phyloP scores from a whole-genome alignment of 2,797 vertebrate genomes.

The Ptychadena robeensis region DNA sequence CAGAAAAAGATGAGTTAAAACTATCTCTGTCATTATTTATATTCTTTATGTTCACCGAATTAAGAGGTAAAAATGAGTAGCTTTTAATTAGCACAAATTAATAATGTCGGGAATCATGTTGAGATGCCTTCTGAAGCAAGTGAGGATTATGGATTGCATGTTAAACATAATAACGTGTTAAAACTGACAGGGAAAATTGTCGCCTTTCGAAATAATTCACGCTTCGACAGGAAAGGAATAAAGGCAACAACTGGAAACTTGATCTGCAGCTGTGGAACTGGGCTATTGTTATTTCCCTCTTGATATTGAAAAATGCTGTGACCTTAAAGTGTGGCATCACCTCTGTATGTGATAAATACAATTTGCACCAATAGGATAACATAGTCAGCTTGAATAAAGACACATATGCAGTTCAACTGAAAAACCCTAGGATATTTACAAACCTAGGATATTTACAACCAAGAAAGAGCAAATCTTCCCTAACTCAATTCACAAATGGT shows the following conservation, averaged over 20 bases:
- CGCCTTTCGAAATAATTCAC: conserved; percentile 45
- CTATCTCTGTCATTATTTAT: conserved; percentile 15
- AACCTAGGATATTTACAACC: too few relatives aligned
- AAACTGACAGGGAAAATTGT: conserved; percentile 63
- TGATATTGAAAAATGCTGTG: not conserved
- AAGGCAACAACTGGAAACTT: conserved; percentile 16
- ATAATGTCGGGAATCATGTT: conserved; percentile 71
- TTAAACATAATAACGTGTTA: conserved; percentile 65
- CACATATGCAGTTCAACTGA: too few relatives aligned
- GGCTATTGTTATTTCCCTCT: not conserved
- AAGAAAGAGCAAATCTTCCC: too few relatives aligned
- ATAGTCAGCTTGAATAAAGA: too few relatives aligned
- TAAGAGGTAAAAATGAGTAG: conserved; percentile 60
- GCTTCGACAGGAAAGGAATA: conserved; percentile 47
- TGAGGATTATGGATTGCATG: conserved; percentile 66
- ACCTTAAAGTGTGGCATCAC: not conserved
- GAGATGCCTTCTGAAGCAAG: conserved; percentile 69
- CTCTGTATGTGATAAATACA: too few relatives aligned
- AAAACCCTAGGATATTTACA: too few relatives aligned
- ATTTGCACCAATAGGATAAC: too few relatives aligned
- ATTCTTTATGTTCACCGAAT: conserved; percentile 36
- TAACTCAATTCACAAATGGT: too few relatives aligned
- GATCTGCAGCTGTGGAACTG: not conserved
- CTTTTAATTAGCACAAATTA: conserved; percentile 76
- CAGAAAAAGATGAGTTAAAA: not conserved